Conservation (phyloP, 2,113 vertebrate species). For the Hippocampus abdominalis region DNA sequence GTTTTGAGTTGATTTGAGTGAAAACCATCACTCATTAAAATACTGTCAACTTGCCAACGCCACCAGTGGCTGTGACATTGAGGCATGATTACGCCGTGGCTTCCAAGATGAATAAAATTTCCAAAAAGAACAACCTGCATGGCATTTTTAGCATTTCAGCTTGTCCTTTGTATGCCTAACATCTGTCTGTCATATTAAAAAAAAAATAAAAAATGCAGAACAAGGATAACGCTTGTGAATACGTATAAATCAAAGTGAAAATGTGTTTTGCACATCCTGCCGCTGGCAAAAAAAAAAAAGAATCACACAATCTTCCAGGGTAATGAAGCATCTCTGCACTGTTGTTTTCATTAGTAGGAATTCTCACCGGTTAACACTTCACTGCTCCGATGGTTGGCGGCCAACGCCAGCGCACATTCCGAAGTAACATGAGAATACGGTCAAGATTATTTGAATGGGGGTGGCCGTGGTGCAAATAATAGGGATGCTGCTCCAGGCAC, state of each 20-base stretch:
- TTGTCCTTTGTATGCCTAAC: not conserved
- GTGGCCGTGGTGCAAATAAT: conserved; percentile 52
- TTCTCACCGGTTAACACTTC: conserved; percentile 14
- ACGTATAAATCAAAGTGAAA: conserved; percentile 15
- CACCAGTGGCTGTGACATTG: conserved; percentile 50
- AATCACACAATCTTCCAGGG: conserved; percentile 43
- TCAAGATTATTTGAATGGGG: conserved; percentile 45
- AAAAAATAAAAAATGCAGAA: not conserved
- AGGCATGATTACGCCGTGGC: conserved; percentile 24
- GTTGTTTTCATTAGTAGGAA: conserved; percentile 46
- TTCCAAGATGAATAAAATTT: conserved; percentile 18
- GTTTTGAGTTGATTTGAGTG: conserved; percentile 17
- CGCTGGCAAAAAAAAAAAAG: conserved; percentile 10
- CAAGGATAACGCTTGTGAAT: not conserved
- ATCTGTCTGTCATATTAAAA: not conserved
- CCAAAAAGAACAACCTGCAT: not conserved
- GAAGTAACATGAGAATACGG: conserved; percentile 48
- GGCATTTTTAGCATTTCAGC: not conserved
- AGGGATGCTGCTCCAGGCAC: conserved; percentile 61
- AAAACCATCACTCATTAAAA: conserved; percentile 16
- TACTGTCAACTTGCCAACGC: conserved; percentile 54
- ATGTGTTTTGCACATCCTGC: conserved; percentile 8
- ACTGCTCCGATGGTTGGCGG: not conserved
- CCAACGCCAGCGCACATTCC: conserved; percentile 23
- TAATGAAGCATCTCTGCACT: conserved; percentile 44